Evolutionary conservation across 1,140 invertebrate species (phyloP).

Genomic region (Campodea augens): DNA sequence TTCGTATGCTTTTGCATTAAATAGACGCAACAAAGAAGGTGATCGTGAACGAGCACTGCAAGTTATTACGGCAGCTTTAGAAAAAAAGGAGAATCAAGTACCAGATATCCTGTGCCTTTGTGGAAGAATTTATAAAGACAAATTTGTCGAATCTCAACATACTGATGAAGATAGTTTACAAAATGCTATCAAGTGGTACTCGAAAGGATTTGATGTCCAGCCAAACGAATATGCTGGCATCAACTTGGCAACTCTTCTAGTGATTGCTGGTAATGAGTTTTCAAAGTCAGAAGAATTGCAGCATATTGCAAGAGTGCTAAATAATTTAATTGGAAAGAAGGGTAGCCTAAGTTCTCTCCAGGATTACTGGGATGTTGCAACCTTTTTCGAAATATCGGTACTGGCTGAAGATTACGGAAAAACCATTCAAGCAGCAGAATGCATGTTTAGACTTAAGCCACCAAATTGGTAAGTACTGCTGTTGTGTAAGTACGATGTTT

Average conservation of each 20-base stretch:
- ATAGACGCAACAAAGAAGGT: conserved; percentile 69
- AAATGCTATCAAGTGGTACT: conserved; percentile 93
- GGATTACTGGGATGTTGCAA: conserved; percentile 99
- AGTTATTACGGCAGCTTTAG: conserved; percentile 74
- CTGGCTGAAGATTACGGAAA: conserved; percentile 92
- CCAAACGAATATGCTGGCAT: conserved; percentile 99
- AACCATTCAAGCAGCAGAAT: conserved; percentile 92
- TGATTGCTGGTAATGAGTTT: conserved; percentile 94
- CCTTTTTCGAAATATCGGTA: conserved; percentile 97
- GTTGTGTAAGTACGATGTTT: background rate
- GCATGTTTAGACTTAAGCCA: conserved; percentile 97
- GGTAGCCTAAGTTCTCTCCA: conserved; percentile 78
- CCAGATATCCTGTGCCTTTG: conserved; percentile 96
- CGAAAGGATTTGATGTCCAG: conserved; percentile 92
- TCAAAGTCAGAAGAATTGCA: conserved; percentile 76
- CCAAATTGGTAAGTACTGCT: conserved; percentile 58
- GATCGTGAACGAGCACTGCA: conserved; percentile 83
- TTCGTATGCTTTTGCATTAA: conserved; percentile 8
- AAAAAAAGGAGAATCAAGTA: conserved; percentile 83
- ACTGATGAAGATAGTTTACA: conserved; percentile 70
- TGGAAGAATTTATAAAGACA: conserved; percentile 97
- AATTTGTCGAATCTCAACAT: conserved; percentile 90
- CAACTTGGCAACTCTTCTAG: conserved; percentile 90
- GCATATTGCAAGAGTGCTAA: conserved; percentile 69
- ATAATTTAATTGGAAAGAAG: conserved; percentile 95